These are phyloP conservation scores for Rosalia funebris DNA, from an alignment of 2,888 invertebrate genomes.

Conservation along the genomic window DNA sequence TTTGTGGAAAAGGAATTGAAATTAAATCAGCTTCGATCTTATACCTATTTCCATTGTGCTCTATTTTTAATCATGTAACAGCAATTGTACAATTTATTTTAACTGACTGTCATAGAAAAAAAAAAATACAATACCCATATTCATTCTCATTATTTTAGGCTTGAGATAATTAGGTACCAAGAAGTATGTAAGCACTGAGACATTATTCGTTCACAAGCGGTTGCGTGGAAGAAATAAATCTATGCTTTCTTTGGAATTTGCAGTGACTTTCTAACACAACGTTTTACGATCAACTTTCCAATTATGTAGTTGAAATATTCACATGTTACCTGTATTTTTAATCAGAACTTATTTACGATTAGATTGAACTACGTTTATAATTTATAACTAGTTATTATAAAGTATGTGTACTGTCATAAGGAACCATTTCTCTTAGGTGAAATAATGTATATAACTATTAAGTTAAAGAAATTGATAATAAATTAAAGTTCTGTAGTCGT, in stretches of 20 bases:
- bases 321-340: conserved; percentile 23
- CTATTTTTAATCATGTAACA: too few relatives aligned
- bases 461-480: conserved; percentile 45
- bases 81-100: too few relatives aligned
- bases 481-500: conserved; percentile 33
- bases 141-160: too few relatives aligned
- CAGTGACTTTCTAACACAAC: background rate
- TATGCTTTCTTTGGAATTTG: conserved; percentile 3
- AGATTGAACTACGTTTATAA: conserved; percentile 36
- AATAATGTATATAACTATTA: conserved; percentile 43
- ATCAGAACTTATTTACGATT: conserved; percentile 29
- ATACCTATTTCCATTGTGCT: too few relatives aligned
- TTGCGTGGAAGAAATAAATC: background rate
- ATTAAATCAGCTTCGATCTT: too few relatives aligned
- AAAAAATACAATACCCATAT: too few relatives aligned
- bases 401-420: conserved; percentile 37
- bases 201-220: too few relatives aligned
- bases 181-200: too few relatives aligned
- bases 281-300: background rate
- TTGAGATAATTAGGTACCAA: too few relatives aligned
- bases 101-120: too few relatives aligned
- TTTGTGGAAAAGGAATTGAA: too few relatives aligned
- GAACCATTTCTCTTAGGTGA: conserved; percentile 41
- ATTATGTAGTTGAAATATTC: conserved; percentile 1
- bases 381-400: conserved; percentile 42